These are phyloP conservation scores for Cosmia trapezina DNA, from an alignment of 2,888 invertebrate species.

Conservation along the genomic window DNA sequence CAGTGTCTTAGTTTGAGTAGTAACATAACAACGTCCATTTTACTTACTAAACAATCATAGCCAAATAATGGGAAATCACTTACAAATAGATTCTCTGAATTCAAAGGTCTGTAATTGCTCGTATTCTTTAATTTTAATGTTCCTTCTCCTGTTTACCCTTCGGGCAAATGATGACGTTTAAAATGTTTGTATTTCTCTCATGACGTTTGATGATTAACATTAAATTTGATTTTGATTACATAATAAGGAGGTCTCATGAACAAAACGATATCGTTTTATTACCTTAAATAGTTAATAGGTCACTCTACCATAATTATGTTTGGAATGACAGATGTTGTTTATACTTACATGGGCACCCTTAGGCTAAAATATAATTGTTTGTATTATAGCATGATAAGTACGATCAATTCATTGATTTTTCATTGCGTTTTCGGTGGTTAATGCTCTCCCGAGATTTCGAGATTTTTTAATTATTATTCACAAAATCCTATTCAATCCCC, in stretches of 20 bases:
- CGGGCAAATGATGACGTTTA: constrained; percentile 76
- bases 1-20: constrained; percentile 4
- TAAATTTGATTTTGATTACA: constrained; percentile 84
- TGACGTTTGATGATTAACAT: constrained; percentile 80
- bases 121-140: constrained; percentile 74
- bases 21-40: not conserved
- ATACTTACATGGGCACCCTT: constrained; percentile 1
- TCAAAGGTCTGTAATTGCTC: constrained; percentile 70
- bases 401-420: not conserved
- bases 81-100: constrained; percentile 51
- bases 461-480: not conserved
- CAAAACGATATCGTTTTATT: constrained; percentile 70
- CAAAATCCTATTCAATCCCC: not conserved
- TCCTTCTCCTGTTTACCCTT: constrained; percentile 73
- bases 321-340: constrained; percentile 33
- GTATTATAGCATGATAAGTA: not conserved
- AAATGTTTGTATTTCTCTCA: constrained; percentile 81
- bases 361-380: constrained; percentile 17
- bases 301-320: constrained; percentile 8
- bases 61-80: constrained; percentile 36
- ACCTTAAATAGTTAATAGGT: constrained; percentile 63
- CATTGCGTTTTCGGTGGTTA: not conserved
- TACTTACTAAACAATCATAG: constrained; percentile 27
- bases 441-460: not conserved
- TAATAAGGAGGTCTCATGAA: constrained; percentile 71